Base-by-base conservation (phyloP, 2,113 vertebrate species). In the Festucalex cinctus region DNA sequence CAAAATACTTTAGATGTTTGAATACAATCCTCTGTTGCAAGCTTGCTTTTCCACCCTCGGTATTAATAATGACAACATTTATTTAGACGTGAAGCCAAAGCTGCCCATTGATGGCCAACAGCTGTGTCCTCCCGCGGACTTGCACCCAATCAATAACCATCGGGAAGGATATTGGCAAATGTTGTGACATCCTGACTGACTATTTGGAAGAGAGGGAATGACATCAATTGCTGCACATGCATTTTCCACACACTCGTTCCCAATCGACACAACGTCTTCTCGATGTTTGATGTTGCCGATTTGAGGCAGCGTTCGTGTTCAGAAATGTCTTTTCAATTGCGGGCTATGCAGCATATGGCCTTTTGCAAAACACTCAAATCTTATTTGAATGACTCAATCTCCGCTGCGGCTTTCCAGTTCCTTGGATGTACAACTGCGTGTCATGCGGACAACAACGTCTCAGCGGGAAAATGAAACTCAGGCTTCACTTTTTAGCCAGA, bases 141-240 rank as follows among this genome's bases (percentile, higher is more conserved):
- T 1, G 7, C 46, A 58, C 65, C 66, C 64, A 65, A 81, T 76
- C 74, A 73, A 56, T 70, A 76, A 78, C 60, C 56, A 70, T 62
- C 5, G 60, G 65, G 28, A 69, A 22, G 9, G 6, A 19, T 63
- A 71, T 17, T 69, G 53, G 66, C 63, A 53, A 14, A 63, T 60
- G 53, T 70, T 60, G 46, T 69, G 59, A 86, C 61, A 76, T 39
- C 14, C 26, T 63, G 56, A 83, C 28, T 74, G 28, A 67, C 28
- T 58, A 13, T 69, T 65, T 76, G 53, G 22, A 58, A 74, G n/a
- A 70, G 68, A 51, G 17, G 6, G 43, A 24, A 39, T 44, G 26
- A 63, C 26, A 54, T 65, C 19, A 63, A 35, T 39, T 3, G 1
- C 59, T 60, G 36, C 43, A 13, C 68, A 41, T 12, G 68, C 13